Percentiles rank a stretch among this genome's conserved stretches.
Conservation (phyloP, 2,797 vertebrate species). For the Catamblyrhynchus diadema region DNA sequence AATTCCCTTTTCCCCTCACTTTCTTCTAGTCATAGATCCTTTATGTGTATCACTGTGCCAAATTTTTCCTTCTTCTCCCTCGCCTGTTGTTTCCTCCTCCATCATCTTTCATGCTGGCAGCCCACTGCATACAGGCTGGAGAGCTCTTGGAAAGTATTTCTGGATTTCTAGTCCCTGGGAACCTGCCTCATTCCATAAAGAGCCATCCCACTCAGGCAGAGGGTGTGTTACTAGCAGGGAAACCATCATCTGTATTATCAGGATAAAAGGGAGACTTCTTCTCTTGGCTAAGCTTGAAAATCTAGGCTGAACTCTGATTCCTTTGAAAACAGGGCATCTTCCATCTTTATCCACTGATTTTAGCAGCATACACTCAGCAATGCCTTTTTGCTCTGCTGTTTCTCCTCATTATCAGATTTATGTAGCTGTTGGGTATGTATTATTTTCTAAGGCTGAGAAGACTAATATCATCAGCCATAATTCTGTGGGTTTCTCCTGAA, state of each 20-base stretch:
- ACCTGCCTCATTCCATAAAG: not conserved
- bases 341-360: not conserved
- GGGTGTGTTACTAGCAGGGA: not conserved
- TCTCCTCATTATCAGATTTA: constrained; percentile 23
- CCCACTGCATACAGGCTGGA: not conserved
- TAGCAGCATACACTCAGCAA: not conserved
- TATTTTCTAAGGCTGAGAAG: constrained; percentile 45
- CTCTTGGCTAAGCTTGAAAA: not conserved
- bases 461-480: constrained; percentile 56
- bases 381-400: not conserved
- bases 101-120: not conserved
- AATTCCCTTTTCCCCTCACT: not conserved
- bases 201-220: not conserved
- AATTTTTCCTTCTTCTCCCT: not conserved
- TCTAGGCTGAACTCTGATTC: not conserved
- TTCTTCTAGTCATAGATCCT: not conserved
- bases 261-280: not conserved
- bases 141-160: not conserved
- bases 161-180: not conserved
- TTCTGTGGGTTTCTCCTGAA: constrained; percentile 57
- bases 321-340: not conserved
- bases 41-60: not conserved
- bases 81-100: not conserved
- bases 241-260: not conserved
- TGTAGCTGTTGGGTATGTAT: constrained; percentile 22